phyloP scores from a whole-genome alignment of 2,113 vertebrate genomes.

The Acinonyx jubatus region DNA sequence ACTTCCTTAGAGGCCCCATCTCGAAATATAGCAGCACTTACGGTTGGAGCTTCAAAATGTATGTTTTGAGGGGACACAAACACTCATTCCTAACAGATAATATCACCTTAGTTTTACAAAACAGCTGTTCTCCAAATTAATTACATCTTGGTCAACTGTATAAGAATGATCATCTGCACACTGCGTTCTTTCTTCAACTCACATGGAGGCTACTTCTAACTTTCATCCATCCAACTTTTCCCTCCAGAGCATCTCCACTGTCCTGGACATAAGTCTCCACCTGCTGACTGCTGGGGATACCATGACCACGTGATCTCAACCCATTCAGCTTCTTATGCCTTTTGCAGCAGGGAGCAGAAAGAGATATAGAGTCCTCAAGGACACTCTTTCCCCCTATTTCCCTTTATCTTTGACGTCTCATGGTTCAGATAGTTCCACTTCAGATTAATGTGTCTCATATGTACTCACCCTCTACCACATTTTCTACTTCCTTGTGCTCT shows the following conservation, averaged over 20 bases:
- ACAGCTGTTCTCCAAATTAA: not conserved
- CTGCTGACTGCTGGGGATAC: not conserved
- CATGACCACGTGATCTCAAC: not conserved
- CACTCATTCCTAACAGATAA: not conserved
- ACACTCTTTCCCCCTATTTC: not conserved
- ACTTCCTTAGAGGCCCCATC: not conserved
- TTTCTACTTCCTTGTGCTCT: not conserved
- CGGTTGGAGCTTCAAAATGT: not conserved
- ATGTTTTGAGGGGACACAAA: not conserved
- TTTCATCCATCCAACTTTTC: no score
- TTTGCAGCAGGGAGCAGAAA: not conserved
- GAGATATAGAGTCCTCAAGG: not conserved
- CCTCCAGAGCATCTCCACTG: not conserved
- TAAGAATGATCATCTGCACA: not conserved
- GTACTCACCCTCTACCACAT: not conserved
- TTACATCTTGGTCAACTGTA: not conserved
- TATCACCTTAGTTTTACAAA: not conserved
- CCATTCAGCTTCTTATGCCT: not conserved
- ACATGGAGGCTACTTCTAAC: not conserved
- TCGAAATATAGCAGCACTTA: not conserved
- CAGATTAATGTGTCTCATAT: not conserved
- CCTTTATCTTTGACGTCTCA: not conserved
- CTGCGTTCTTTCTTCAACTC: not conserved
- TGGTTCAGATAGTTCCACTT: not conserved
- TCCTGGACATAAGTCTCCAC: not conserved